Percentiles rank a stretch among this genome's conserved stretches.
Conservation (phyloP, 2,888 invertebrate genomes). For the Erannis defoliaria region DNA sequence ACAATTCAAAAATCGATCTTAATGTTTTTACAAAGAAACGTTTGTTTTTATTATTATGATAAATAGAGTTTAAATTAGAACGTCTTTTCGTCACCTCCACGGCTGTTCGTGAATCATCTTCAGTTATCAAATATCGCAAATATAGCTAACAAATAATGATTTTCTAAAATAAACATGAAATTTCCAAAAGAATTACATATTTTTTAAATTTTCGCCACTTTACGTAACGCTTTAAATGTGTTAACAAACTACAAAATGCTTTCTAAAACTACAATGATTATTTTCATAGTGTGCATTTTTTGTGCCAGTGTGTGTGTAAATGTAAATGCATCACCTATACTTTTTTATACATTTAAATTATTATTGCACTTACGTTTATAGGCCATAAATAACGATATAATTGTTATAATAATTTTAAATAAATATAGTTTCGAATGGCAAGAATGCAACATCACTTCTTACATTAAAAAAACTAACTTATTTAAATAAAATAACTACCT, state of each 20-base stretch:
- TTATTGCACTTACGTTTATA: conserved; percentile 66
- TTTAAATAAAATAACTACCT: conserved; percentile 40
- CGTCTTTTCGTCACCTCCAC: not conserved
- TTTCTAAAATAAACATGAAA: not conserved
- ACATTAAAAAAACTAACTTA: no score
- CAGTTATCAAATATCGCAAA: conserved; percentile 8
- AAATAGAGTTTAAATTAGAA: not conserved
- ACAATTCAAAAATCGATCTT: no score
- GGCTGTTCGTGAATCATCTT: not conserved
- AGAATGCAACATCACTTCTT: conserved; percentile 42
- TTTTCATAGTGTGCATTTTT: conserved; percentile 44
- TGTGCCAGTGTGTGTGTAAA: conserved; percentile 54
- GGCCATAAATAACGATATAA: conserved; percentile 51
- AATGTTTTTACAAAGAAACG: not conserved
- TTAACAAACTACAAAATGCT: conserved; percentile 27
- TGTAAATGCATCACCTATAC: conserved; percentile 32
- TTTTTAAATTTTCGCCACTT: conserved; percentile 5
- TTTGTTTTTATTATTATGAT: not conserved
- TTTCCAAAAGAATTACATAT: conserved; percentile 1
- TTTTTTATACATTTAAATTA: conserved; percentile 40
- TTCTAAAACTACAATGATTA: conserved; percentile 27
- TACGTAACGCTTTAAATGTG: conserved; percentile 24
- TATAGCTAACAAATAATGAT: not conserved
- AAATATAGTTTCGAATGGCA: conserved; percentile 43
- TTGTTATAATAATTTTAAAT: conserved; percentile 46